Base-by-base conservation (phyloP, 2,113 vertebrate species). In the Microtus richardsoni region DNA sequence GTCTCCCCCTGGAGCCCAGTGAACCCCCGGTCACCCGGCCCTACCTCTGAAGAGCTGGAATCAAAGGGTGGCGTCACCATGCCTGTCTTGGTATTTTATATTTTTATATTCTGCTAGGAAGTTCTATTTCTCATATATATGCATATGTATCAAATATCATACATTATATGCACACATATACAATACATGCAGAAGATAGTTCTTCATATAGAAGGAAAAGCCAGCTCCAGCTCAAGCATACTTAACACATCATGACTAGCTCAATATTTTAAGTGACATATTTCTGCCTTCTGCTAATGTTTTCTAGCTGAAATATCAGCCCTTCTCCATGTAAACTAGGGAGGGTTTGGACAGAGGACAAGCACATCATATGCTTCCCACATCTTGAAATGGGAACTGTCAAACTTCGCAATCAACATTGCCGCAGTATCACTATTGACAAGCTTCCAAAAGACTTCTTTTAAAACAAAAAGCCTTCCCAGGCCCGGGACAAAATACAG, bases 241-340 rank as follows among this genome's bases (percentile, higher is more conserved):
- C 91, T 85, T 3, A 93, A 73, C 68, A 93, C 30, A 84, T 52
- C 49, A 94, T 89, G 75, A 36, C 89, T 96, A 89, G 71, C 58
- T 90, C 85, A 89, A 88, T 95, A 88, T 96, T 94, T 91, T 82
- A 88, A 95, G 92, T 92, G 96, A 82, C 95, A 86, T 62, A 93
- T 94, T 96, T 94, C 88, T 85, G 77, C 93, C 94, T 96, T 97
- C 93, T 97, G 95, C 54, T 96, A 97, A 91, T 94, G 95, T 97
- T 93, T 94, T 80, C 93, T 84, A 41, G 73, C 71, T 85, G 80
- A 95, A 95, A 85, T 93, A 94, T 87, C 88, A 93, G 88, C 80
- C 79, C 64, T 52, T 95, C 91, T 93, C 54, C 93, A 88, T 94
- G 89, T 94, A 95, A 93, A 90, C 26, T 26, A 89, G 44, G 64